These are phyloP conservation scores for Drosophila nr. medialis DNA, from an alignment of 2,888 invertebrate genomes.

Conservation along the genomic window DNA sequence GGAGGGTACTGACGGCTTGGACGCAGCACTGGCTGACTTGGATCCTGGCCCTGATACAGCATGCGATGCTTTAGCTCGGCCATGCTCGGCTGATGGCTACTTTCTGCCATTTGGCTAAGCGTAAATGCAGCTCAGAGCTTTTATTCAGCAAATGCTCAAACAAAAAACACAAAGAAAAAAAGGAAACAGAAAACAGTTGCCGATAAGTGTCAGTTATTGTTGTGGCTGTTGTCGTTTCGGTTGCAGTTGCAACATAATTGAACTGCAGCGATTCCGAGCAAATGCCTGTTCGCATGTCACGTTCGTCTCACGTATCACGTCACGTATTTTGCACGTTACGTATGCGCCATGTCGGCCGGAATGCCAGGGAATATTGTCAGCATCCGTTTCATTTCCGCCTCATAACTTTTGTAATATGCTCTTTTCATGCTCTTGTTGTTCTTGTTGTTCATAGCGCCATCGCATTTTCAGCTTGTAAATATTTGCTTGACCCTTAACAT, in stretches of 20 bases:
- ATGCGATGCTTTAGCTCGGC: conserved; percentile 58
- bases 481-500: conserved; percentile 37
- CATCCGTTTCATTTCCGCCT: conserved; percentile 76
- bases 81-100: conserved; percentile 29
- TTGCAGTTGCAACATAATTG: conserved; percentile 16
- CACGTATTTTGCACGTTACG: conserved; percentile 19
- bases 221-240: conserved; percentile 25
- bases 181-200: conserved; percentile 24
- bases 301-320: conserved; percentile 10
- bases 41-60: conserved; percentile 60
- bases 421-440: not conserved
- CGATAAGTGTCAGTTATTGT: conserved; percentile 12
- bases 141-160: conserved; percentile 7
- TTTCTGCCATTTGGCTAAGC: conserved; percentile 24
- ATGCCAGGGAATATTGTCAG: conserved; percentile 54
- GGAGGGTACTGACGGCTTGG: conserved; percentile 1
- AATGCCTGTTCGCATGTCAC: not conserved
- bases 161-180: no score
- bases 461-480: conserved; percentile 7
- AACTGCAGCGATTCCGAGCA: not conserved
- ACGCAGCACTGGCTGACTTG: conserved; percentile 28
- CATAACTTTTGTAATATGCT: conserved; percentile 72
- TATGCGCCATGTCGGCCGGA: conserved; percentile 32
- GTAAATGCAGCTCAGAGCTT: conserved; percentile 12
- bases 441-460: not conserved